These are phyloP conservation scores for Pangasius djambal DNA, from an alignment of 2,797 vertebrate species.

Conservation along the genomic window DNA sequence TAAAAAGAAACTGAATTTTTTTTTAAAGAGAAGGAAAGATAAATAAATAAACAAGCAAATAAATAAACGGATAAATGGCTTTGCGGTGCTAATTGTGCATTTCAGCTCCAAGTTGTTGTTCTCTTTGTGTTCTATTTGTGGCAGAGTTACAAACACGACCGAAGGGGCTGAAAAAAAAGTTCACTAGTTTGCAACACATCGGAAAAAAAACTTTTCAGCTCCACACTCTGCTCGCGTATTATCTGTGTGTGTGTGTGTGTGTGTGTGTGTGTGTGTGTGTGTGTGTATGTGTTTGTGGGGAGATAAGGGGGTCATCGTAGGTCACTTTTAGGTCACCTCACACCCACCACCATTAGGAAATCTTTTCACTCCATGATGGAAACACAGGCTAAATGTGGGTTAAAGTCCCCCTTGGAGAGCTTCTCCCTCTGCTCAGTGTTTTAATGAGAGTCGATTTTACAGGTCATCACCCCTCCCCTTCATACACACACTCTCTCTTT, in stretches of 20 bases:
- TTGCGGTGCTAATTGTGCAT: slow-evolving; percentile 53
- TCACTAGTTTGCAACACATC: not conserved
- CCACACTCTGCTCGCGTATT: not conserved
- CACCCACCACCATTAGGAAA: not conserved
- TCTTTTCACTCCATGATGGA: not conserved
- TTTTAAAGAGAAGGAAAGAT: not conserved
- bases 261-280: not conserved
- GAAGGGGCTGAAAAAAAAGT: slow-evolving; percentile 25
- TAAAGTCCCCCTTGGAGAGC: not conserved
- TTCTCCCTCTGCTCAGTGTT: not conserved
- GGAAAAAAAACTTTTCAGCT: not conserved
- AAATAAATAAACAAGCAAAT: not conserved
- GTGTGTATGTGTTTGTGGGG: not conserved
- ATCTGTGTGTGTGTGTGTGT: no score
- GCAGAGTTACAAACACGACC: slow-evolving; percentile 46
- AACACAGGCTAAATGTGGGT: not conserved
- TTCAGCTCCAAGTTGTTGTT: slow-evolving; percentile 51
- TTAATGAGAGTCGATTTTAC: slow-evolving; percentile 31
- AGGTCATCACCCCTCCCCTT: slow-evolving; percentile 29
- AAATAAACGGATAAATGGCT: slow-evolving; percentile 24
- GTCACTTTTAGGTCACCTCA: not conserved
- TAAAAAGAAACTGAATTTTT: not conserved
- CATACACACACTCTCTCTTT: not conserved
- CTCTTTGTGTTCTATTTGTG: slow-evolving; percentile 44
- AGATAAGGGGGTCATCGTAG: slow-evolving; percentile 1